These are phyloP conservation scores for Microctonus hyperodae DNA, from an alignment of 2,888 invertebrate species.

Conservation along the genomic window DNA sequence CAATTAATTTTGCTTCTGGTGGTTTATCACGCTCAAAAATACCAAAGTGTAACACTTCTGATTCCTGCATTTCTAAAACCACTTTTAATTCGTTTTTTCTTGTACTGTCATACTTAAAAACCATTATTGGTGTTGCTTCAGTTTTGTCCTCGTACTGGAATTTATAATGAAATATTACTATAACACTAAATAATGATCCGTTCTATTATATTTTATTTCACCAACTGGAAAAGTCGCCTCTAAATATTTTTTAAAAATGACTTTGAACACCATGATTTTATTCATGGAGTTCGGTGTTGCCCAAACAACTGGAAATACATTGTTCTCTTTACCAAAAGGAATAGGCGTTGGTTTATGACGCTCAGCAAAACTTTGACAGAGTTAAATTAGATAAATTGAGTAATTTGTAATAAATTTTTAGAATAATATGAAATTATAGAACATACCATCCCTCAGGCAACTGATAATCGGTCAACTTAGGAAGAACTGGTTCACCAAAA, in stretches of 20 bases:
- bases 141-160: conserved; percentile 56
- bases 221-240: conserved; percentile 53
- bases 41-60: conserved; percentile 56
- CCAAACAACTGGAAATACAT: conserved; percentile 53
- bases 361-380: conserved; percentile 48
- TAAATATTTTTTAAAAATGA: conserved; percentile 55
- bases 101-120: conserved; percentile 60
- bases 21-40: conserved; percentile 58
- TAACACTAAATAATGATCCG: background rate
- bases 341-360: conserved; percentile 51
- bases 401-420: background rate
- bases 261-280: conserved; percentile 52
- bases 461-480: conserved; percentile 38
- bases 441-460: conserved; percentile 52
- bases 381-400: conserved; percentile 11
- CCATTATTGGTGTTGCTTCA: conserved; percentile 50
- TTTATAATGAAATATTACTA: background rate
- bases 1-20: conserved; percentile 55
- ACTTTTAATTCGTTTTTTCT: conserved; percentile 55
- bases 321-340: conserved; percentile 45
- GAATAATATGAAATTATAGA: background rate
- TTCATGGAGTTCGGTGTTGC: conserved; percentile 55
- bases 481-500: conserved; percentile 49
- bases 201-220: background rate
- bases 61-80: conserved; percentile 53